phyloP scores from a whole-genome alignment of 2,888 invertebrate species.

The Folsomia candida region DNA sequence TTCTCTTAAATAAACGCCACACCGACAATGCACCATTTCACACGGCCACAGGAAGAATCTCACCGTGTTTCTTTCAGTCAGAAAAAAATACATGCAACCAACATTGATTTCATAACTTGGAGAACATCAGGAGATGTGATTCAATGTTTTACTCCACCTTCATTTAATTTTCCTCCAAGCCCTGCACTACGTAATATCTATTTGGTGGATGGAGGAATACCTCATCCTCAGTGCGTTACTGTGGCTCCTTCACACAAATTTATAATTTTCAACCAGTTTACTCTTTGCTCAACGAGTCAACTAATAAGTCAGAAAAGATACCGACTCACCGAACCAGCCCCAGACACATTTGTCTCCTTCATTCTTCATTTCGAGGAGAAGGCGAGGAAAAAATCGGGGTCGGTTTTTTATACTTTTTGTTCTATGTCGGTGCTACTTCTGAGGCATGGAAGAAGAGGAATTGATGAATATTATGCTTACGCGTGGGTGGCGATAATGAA shows the following conservation, averaged over 20 bases:
- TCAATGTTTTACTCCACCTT: background rate
- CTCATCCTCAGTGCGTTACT: background rate
- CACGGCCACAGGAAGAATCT: background rate
- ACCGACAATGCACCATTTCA: background rate
- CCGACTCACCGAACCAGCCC: background rate
- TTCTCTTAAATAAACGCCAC: background rate
- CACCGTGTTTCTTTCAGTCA: no score
- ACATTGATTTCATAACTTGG: no score
- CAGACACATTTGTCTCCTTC: conserved; percentile 22
- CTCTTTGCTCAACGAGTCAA: background rate
- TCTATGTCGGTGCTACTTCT: no score
- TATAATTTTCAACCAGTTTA: background rate
- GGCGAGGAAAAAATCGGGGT: background rate
- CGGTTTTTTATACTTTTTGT: background rate
- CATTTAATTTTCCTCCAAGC: background rate
- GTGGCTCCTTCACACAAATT: background rate
- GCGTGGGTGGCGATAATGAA: no score
- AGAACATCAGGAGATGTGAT: no score
- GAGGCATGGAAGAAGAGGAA: no score
- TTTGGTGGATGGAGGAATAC: no score
- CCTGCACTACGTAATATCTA: no score
- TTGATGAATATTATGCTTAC: no score
- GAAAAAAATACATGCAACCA: no score
- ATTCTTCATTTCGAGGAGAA: background rate
- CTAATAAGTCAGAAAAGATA: background rate